A percentile compares a stretch with the other conserved stretches of the same genome.
phyloP scores from a whole-genome alignment of 2,113 vertebrate genomes.

The Chaenogobius annularis region DNA sequence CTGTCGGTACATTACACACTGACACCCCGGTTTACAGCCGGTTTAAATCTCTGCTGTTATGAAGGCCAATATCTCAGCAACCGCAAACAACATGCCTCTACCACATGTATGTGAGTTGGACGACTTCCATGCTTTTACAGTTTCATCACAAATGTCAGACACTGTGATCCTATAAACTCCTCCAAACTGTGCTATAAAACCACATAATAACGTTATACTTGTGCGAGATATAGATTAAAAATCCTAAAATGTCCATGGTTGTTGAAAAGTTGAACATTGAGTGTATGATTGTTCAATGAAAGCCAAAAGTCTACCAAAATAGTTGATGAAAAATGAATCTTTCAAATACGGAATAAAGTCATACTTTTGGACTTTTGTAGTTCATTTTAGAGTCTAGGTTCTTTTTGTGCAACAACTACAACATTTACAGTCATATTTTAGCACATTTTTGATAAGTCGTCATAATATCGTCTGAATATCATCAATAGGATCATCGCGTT shows the following conservation, averaged over 20 bases:
- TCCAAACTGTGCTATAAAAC: not conserved
- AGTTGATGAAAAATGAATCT: not conserved
- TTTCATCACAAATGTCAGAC: not conserved
- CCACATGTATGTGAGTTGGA: not conserved
- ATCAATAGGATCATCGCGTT: not conserved
- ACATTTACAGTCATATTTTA: too few relatives aligned
- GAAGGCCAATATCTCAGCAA: not conserved
- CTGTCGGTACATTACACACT: conserved; percentile 9
- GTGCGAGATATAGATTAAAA: not conserved
- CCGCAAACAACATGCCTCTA: not conserved
- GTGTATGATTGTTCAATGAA: too few relatives aligned
- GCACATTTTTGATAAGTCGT: not conserved
- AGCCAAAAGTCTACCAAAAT: too few relatives aligned
- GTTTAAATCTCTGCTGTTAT: not conserved
- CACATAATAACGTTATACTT: not conserved
- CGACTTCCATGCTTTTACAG: not conserved
- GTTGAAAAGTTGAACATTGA: not conserved
- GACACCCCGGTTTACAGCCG: not conserved
- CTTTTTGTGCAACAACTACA: too few relatives aligned
- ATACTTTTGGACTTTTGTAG: not conserved
- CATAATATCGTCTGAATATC: too few relatives aligned
- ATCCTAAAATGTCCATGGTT: not conserved
- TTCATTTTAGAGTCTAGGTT: not conserved
- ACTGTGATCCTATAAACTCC: not conserved
- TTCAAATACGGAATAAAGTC: not conserved